Evolutionary conservation across 1,140 invertebrate species (phyloP).

Genomic region (Eriosoma lanigerum): DNA sequence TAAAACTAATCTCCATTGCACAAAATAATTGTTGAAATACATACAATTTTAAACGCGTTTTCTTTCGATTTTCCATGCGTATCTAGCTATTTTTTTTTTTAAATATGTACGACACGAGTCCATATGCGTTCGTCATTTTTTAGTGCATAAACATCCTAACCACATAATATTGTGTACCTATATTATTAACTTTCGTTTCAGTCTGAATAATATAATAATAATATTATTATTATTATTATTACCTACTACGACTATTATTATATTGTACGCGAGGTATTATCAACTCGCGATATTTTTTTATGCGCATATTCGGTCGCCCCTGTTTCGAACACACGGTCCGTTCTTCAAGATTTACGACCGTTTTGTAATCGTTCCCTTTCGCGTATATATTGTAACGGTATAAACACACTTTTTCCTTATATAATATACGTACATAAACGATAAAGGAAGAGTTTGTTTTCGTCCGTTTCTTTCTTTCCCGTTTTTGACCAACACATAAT

Average conservation of each 20-base stretch:
- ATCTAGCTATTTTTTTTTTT: too few species aligned
- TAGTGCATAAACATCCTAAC: too few species aligned
- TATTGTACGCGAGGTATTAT: background rate
- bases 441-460: background rate
- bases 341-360: conserved; percentile 40
- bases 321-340: conserved; percentile 10
- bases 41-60: too few species aligned
- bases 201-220: background rate
- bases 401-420: background rate
- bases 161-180: too few species aligned
- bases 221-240: conserved; percentile 5
- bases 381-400: background rate
- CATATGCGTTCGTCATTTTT: too few species aligned
- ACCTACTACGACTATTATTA: too few species aligned
- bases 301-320: background rate
- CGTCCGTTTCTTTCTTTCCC: background rate
- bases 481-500: background rate
- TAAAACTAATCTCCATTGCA: too few species aligned
- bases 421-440: background rate
- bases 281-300: conserved; percentile 8
- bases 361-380: conserved; percentile 6
- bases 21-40: too few species aligned
- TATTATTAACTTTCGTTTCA: background rate
- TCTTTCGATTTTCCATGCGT: too few species aligned
- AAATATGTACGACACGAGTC: too few species aligned